Conservation (phyloP, 2,888 invertebrate species). For the Temnothorax unifasciatus region DNA sequence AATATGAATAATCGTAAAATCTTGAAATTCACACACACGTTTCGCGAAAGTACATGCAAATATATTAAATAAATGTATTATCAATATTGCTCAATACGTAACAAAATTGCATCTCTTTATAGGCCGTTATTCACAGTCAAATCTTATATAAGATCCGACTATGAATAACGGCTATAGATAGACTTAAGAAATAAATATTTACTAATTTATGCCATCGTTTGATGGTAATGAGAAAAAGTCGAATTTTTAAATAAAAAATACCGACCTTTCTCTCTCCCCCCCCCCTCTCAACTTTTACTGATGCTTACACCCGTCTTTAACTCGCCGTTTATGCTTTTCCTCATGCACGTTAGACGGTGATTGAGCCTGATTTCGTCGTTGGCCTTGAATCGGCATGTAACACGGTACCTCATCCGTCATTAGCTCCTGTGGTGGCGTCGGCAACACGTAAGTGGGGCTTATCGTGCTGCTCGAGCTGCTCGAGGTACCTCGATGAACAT, state of each 20-base stretch:
- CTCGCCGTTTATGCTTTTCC: slow-evolving; percentile 88
- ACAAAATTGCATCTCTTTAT: background rate
- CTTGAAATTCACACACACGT: background rate
- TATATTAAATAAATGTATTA: slow-evolving; percentile 3
- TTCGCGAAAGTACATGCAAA: background rate
- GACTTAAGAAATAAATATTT: slow-evolving; percentile 9
- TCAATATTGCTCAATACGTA: background rate
- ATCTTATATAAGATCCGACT: too few relatives aligned
- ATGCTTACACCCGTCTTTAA: slow-evolving; percentile 89
- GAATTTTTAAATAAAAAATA: background rate
- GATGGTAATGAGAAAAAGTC: slow-evolving; percentile 55
- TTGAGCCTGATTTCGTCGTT: slow-evolving; percentile 87
- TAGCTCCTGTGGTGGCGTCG: slow-evolving; percentile 82
- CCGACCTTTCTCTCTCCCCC: background rate
- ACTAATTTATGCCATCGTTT: slow-evolving; percentile 42
- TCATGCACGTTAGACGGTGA: slow-evolving; percentile 88
- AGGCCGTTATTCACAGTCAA: too few relatives aligned
- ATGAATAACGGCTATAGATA: too few relatives aligned
- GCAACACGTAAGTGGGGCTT: slow-evolving; percentile 83
- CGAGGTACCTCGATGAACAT: slow-evolving; percentile 79
- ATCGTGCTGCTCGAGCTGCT: slow-evolving; percentile 81
- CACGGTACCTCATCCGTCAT: slow-evolving; percentile 88
- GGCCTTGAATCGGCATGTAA: slow-evolving; percentile 93
- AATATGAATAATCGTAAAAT: background rate
- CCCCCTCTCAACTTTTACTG: slow-evolving; percentile 84